phyloP scores from a whole-genome alignment of 2,113 vertebrate species.

The Kryptolebias marmoratus region DNA sequence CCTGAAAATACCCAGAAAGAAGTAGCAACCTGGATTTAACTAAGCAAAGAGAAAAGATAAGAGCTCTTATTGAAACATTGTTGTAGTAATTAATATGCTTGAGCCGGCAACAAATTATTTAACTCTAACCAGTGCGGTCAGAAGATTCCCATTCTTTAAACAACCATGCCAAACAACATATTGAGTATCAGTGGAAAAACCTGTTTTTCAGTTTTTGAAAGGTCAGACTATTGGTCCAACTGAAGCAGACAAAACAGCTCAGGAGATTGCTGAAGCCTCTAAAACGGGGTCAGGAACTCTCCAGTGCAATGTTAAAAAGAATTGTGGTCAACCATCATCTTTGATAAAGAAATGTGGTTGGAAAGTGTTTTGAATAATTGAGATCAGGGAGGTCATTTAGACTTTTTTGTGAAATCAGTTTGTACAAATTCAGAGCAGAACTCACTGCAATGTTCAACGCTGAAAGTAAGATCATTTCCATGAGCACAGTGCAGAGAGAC shows the following conservation, averaged over 20 bases:
- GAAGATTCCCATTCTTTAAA: no score
- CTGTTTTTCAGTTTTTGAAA: not conserved
- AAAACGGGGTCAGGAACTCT: not conserved
- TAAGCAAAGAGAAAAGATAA: not conserved
- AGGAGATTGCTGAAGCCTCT: not conserved
- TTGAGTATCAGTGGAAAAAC: no score
- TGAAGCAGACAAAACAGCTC: not conserved
- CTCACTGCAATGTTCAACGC: not conserved
- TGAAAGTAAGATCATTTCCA: not conserved
- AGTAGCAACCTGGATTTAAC: no score
- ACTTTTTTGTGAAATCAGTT: not conserved
- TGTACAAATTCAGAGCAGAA: not conserved
- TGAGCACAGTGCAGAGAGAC: not conserved
- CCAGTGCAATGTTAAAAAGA: not conserved
- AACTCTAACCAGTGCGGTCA: no score
- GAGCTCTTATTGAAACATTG: not conserved
- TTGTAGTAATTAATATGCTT: not conserved
- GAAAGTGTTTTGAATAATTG: not conserved
- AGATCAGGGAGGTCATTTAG: not conserved
- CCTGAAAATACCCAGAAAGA: no score
- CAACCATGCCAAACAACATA: no score
- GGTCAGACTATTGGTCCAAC: not conserved
- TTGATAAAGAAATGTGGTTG: no score
- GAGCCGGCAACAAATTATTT: not conserved
- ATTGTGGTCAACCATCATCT: no score